phyloP scores from a whole-genome alignment of 2,888 invertebrate genomes.

The Eubasilissa splendida region DNA sequence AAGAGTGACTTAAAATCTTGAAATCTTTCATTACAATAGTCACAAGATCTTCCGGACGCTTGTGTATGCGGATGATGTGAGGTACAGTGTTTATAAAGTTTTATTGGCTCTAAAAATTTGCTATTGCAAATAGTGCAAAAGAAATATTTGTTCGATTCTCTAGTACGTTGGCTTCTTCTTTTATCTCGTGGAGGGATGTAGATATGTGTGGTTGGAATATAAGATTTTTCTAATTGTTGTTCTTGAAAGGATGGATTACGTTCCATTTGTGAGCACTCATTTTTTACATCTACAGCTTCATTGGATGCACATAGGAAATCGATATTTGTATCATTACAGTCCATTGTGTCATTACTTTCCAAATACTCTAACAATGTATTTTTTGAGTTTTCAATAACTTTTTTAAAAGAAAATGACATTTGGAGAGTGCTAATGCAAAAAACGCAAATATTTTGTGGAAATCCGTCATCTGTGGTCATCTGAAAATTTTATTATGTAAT shows the following conservation, averaged over 20 bases:
- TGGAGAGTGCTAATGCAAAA: slow-evolving; percentile 69
- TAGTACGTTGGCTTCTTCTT: not conserved
- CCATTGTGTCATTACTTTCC: slow-evolving; percentile 33
- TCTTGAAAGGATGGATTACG: slow-evolving; percentile 59
- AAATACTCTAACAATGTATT: slow-evolving; percentile 62
- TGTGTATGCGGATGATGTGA: slow-evolving; percentile 63
- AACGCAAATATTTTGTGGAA: slow-evolving; percentile 67
- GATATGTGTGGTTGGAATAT: slow-evolving; percentile 20
- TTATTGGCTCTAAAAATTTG: slow-evolving; percentile 58
- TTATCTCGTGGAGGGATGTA: slow-evolving; percentile 6
- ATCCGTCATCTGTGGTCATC: slow-evolving; percentile 62
- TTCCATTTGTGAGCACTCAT: slow-evolving; percentile 59
- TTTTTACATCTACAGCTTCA: slow-evolving; percentile 61
- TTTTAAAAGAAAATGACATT: slow-evolving; percentile 69
- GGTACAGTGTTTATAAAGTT: slow-evolving; percentile 65
- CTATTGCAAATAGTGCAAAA: slow-evolving; percentile 48
- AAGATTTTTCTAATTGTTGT: slow-evolving; percentile 45
- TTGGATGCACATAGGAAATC: slow-evolving; percentile 60
- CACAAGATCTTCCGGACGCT: slow-evolving; percentile 66
- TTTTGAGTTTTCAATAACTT: slow-evolving; percentile 67
- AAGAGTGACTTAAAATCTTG: slow-evolving; percentile 68
- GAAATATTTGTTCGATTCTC: slow-evolving; percentile 34
- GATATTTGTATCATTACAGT: slow-evolving; percentile 9
- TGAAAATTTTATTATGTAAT: slow-evolving; percentile 59
- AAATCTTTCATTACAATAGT: slow-evolving; percentile 70